Percentiles rank a stretch among this genome's conserved stretches.
Evolutionary conservation across 2,888 invertebrate genomes (phyloP).

Genomic region (Leistus spinibarbis): DNA sequence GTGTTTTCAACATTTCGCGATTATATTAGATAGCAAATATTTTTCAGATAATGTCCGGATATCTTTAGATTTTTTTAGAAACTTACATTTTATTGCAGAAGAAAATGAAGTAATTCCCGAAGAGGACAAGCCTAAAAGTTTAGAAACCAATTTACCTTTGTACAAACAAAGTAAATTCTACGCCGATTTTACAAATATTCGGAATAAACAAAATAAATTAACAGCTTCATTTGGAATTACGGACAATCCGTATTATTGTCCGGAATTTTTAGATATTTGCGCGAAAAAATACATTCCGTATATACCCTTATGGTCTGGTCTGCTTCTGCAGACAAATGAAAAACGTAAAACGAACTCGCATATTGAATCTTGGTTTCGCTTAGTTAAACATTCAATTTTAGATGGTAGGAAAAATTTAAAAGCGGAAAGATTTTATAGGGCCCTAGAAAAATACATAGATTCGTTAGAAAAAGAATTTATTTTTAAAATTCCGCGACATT

Average conservation of each 20-base stretch:
- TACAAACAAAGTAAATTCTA: not conserved
- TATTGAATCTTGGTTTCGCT: not conserved
- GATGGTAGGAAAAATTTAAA: not conserved
- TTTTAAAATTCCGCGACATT: not conserved
- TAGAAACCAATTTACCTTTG: not conserved
- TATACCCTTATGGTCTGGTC: not conserved
- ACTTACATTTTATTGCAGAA: not conserved
- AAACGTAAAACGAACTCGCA: not conserved
- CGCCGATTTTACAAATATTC: not conserved
- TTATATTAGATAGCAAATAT: not conserved
- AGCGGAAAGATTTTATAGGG: not conserved
- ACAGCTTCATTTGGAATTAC: not conserved
- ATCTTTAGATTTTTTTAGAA: not conserved
- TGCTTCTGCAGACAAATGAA: not conserved
- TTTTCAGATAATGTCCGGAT: too few relatives aligned
- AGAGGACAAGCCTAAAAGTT: not conserved
- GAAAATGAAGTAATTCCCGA: not conserved
- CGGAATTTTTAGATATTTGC: not conserved
- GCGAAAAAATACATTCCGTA: not conserved
- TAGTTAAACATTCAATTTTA: not conserved
- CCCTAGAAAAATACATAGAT: not conserved
- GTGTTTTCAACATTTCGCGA: not conserved
- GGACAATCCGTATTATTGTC: not conserved
- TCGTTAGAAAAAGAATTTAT: not conserved
- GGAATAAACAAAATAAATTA: not conserved